Evolutionary conservation across 2,888 invertebrate species (phyloP).

Genomic region (Drosophila meridiana): DNA sequence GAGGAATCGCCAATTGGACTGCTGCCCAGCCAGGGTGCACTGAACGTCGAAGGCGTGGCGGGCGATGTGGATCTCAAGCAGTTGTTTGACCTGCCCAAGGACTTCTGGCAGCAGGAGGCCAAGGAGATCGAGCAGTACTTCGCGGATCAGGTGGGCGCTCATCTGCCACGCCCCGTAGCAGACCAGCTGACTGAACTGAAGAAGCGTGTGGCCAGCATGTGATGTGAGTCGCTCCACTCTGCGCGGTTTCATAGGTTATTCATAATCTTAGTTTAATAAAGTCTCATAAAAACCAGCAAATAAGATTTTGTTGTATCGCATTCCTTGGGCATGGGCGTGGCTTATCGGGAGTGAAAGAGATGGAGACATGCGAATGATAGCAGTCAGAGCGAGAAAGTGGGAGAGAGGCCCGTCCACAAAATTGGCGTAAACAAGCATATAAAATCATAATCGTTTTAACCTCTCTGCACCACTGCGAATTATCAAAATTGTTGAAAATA

Average conservation of each 20-base stretch:
- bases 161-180: constrained; percentile 88
- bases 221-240: constrained; percentile 60
- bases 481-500: constrained; percentile 62
- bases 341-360: constrained; percentile 48
- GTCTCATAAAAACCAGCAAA: constrained; percentile 83
- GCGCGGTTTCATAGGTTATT: constrained; percentile 61
- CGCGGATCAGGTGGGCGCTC: constrained; percentile 93
- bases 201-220: constrained; percentile 85
- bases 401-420: constrained; percentile 63
- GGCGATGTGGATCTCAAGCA: constrained; percentile 90
- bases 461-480: constrained; percentile 49
- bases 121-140: constrained; percentile 94
- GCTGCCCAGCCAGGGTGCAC: constrained; percentile 87
- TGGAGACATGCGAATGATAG: neutral
- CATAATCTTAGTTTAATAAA: constrained; percentile 84
- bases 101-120: constrained; percentile 96
- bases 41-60: constrained; percentile 90
- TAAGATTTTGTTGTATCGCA: constrained; percentile 31
- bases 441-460: constrained; percentile 69
- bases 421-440: constrained; percentile 72
- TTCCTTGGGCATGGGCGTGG: constrained; percentile 41
- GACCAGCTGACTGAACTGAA: constrained; percentile 43
- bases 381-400: neutral
- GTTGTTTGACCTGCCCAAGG: constrained; percentile 93
- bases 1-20: constrained; percentile 91